Evolutionary conservation across 1,140 invertebrate genomes (phyloP).

Genomic region (Ericerus pela): DNA sequence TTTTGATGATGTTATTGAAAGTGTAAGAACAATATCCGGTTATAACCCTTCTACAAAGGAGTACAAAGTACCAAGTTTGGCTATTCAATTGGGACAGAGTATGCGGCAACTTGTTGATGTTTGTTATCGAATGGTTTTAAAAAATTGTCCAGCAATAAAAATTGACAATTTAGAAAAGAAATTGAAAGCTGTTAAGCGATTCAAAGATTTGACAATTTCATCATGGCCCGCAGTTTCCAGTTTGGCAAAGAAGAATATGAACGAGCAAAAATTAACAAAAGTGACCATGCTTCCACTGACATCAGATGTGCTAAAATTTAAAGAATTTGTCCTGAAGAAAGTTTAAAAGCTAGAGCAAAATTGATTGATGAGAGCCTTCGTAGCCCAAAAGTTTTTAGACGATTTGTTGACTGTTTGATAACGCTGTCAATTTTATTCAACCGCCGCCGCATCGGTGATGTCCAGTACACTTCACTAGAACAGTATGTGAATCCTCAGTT

Average conservation of each 20-base stretch:
- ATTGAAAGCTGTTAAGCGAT: neutral
- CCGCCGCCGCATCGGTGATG: neutral
- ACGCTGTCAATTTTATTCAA: neutral
- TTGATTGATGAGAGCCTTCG: neutral
- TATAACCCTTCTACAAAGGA: neutral
- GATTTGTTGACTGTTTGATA: neutral
- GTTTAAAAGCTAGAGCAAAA: neutral
- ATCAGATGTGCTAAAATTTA: neutral
- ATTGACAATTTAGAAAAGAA: neutral
- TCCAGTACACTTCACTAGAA: neutral
- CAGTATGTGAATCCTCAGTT: neutral
- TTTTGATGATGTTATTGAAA: neutral
- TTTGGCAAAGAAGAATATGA: neutral
- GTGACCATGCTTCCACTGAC: neutral
- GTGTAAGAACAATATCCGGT: neutral
- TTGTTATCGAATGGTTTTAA: neutral
- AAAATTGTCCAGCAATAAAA: neutral
- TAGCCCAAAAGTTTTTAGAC: neutral
- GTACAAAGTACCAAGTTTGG: neutral
- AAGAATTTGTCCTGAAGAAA: neutral
- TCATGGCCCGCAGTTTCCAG: neutral
- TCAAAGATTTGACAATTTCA: neutral
- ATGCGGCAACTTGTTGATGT: neutral
- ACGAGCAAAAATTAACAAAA: neutral
- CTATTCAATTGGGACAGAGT: neutral